phyloP scores from a whole-genome alignment of 2,797 vertebrate species.

The Dryobates pubescens region DNA sequence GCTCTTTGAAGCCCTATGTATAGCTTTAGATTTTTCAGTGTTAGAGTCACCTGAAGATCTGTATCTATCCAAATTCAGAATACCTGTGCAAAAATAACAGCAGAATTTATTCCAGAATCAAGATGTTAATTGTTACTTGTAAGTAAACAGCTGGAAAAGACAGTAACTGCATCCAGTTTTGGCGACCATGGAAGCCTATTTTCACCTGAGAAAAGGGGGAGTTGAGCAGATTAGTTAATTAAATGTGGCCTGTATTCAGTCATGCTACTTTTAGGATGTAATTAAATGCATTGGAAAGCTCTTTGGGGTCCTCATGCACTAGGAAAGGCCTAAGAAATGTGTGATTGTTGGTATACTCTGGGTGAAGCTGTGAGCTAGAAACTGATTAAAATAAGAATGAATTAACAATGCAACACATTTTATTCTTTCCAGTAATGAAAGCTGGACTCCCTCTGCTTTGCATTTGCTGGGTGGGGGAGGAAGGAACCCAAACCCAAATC shows the following conservation, averaged over 20 bases:
- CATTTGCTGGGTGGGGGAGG: background rate
- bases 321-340: background rate
- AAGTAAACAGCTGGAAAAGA: constrained; percentile 2
- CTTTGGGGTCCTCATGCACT: constrained; percentile 16
- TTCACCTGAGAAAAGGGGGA: constrained; percentile 47
- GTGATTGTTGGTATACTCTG: background rate
- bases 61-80: background rate
- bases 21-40: background rate
- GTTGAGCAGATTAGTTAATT: constrained; percentile 60
- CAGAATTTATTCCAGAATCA: constrained; percentile 3
- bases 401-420: too few species aligned
- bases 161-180: background rate
- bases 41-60: background rate
- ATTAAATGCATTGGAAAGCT: constrained; percentile 57
- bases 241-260: constrained; percentile 1
- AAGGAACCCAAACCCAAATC: too few species aligned
- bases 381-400: background rate
- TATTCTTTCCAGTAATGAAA: background rate
- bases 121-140: background rate
- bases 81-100: background rate
- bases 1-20: background rate
- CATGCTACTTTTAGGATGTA: constrained; percentile 9
- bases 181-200: constrained; percentile 30
- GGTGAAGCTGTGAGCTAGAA: constrained; percentile 21
- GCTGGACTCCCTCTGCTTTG: background rate